Conservation (phyloP, 2,113 vertebrate genomes). For the Cairina moschata region DNA sequence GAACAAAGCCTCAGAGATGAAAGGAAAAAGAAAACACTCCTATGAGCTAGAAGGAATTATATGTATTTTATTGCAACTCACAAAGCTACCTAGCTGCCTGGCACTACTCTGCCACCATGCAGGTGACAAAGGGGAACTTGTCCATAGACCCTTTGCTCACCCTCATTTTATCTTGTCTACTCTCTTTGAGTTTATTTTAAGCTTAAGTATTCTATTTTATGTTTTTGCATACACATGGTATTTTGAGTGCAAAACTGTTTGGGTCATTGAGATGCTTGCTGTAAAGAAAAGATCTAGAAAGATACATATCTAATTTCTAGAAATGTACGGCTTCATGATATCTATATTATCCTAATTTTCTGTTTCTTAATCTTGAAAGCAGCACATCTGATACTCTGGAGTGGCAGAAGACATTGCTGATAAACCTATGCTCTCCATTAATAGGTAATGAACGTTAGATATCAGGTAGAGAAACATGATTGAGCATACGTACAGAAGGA, state of each 20-base stretch:
- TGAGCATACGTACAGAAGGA: not conserved
- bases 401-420: not conserved
- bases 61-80: not conserved
- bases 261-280: not conserved
- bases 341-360: not conserved
- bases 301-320: not conserved
- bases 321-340: not conserved
- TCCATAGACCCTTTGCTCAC: not conserved
- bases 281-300: not conserved
- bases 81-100: not conserved
- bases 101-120: not conserved
- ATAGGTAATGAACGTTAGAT: not conserved
- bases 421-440: not conserved
- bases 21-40: not conserved
- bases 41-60: not conserved
- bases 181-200: not conserved
- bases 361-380: not conserved
- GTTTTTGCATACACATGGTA: not conserved
- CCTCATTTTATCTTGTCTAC: not conserved
- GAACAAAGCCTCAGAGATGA: not conserved
- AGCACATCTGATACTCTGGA: not conserved
- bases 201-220: not conserved
- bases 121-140: not conserved
- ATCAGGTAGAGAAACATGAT: not conserved
- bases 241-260: not conserved